Conservation (phyloP, 2,113 vertebrate species). For the Pseudopodoces humilis region DNA sequence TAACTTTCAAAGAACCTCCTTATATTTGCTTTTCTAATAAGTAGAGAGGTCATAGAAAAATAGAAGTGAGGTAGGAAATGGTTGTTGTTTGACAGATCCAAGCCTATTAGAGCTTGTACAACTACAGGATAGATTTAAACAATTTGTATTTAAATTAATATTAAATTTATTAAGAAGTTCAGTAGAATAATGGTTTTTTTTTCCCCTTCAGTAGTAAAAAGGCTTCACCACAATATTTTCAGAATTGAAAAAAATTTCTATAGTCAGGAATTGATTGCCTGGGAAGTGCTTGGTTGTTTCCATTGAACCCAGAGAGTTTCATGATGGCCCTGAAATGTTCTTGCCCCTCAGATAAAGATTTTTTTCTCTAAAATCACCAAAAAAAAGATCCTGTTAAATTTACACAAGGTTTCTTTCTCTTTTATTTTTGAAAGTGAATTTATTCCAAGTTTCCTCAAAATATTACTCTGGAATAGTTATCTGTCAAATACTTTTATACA, state of each 20-base stretch:
- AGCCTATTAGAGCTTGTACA: neutral
- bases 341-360: neutral
- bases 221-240: neutral
- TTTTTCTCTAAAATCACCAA: neutral
- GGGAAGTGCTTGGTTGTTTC: neutral
- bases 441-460: neutral
- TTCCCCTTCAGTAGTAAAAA: neutral
- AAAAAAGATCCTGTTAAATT: neutral
- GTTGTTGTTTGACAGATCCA: neutral
- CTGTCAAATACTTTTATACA: neutral
- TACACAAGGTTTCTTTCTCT: neutral
- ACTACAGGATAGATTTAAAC: neutral
- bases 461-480: neutral
- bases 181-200: neutral
- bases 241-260: neutral
- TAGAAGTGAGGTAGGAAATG: neutral
- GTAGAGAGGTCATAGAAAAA: fast-evolving
- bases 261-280: neutral
- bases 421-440: neutral
- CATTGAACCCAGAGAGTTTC: neutral
- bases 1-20: neutral
- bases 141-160: neutral
- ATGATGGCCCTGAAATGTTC: neutral
- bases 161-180: neutral
- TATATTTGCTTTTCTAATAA: neutral